Conservation (phyloP, 2,797 vertebrate genomes). For the Tachyglossus aculeatus region DNA sequence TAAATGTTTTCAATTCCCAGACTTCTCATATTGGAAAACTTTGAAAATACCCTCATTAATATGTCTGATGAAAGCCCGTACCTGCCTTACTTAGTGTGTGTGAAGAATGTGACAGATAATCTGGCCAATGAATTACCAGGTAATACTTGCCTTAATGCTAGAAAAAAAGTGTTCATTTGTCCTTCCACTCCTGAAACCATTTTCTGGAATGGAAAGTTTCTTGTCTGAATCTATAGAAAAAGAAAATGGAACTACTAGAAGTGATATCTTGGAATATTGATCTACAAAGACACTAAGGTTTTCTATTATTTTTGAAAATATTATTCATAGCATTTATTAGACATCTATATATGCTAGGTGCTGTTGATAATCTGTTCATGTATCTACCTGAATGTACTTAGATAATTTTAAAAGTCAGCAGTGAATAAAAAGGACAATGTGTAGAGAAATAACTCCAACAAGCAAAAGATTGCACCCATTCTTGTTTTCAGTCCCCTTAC, state of each 20-base stretch:
- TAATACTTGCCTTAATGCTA: slow-evolving; percentile 51
- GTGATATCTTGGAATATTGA: slow-evolving; percentile 1
- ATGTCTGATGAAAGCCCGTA: slow-evolving; percentile 64
- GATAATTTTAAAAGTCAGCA: not conserved
- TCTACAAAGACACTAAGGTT: not conserved
- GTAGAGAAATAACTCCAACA: not conserved
- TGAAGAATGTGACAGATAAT: slow-evolving; percentile 65
- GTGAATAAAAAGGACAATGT: not conserved
- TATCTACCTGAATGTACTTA: not conserved
- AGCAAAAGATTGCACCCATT: not conserved
- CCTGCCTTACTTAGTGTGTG: slow-evolving; percentile 69
- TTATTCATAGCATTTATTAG: not conserved
- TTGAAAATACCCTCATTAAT: slow-evolving; percentile 71
- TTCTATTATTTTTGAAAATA: not conserved
- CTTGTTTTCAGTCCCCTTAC: not conserved
- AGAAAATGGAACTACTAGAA: not conserved
- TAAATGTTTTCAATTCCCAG: slow-evolving; percentile 62
- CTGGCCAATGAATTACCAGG: slow-evolving; percentile 66
- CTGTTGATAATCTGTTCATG: not conserved
- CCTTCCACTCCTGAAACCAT: not conserved
- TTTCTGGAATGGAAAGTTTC: not conserved
- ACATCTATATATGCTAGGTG: not conserved
- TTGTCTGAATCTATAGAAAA: not conserved
- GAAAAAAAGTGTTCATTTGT: not conserved
- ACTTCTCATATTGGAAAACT: slow-evolving; percentile 70